A percentile compares a stretch with the other conserved stretches of the same genome.
Evolutionary conservation across 2,888 invertebrate genomes (phyloP).

Genomic region (Sicus ferrugineus): DNA sequence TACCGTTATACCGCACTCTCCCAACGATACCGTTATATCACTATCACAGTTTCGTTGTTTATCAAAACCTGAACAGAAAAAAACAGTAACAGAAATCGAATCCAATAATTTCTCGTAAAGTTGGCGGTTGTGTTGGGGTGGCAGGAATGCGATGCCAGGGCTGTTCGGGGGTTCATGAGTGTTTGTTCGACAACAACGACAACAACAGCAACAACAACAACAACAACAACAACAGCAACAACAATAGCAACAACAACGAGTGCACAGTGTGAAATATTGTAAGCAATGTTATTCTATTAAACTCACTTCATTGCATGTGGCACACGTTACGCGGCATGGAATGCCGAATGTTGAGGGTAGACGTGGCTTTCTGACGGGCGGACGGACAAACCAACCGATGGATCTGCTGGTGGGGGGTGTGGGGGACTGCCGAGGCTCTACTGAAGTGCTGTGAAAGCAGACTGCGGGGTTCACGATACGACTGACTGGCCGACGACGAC

Average conservation of each 20-base stretch:
- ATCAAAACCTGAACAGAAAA: no score
- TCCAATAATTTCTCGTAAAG: no score
- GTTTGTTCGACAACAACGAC: no score
- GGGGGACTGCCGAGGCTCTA: not conserved
- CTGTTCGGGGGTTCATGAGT: no score
- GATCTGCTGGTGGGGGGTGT: no score
- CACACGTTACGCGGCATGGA: not conserved
- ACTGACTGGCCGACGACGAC: not conserved
- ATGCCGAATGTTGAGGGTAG: constrained; percentile 21
- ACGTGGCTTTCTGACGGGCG: not conserved
- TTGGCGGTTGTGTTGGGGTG: no score
- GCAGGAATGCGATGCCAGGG: no score
- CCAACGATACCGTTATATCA: no score
- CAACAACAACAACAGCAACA: constrained; percentile 8
- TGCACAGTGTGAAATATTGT: constrained; percentile 33
- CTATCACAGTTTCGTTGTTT: no score
- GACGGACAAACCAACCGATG: no score
- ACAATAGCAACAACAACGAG: not conserved
- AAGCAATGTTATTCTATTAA: constrained; percentile 32
- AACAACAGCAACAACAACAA: not conserved
- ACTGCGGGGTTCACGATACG: not conserved
- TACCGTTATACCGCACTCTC: no score
- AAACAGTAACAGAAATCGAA: no score
- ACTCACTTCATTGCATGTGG: constrained; percentile 33
- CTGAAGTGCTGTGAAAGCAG: not conserved